Evolutionary conservation across 1,140 invertebrate species (phyloP).

Genomic region (Uloborus diversus): DNA sequence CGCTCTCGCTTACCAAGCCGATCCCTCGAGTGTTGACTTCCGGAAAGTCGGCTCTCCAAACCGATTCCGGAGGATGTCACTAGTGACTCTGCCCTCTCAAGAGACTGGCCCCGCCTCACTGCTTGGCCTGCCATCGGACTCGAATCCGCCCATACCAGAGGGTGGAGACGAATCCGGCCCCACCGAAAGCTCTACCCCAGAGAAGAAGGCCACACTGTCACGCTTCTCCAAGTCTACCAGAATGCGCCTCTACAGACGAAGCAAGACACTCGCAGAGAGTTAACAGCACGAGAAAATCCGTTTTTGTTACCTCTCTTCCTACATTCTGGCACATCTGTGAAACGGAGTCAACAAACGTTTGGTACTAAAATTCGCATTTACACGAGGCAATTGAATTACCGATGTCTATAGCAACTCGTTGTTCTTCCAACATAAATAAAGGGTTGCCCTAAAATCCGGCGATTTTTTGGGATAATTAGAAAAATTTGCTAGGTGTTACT

Average conservation of each 20-base stretch:
- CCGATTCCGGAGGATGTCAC: conserved; percentile 58
- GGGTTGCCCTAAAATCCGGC: too few relatives aligned
- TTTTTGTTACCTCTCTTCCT: too few relatives aligned
- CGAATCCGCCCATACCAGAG: conserved; percentile 37
- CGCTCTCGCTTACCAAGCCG: conserved; percentile 60
- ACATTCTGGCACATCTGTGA: too few relatives aligned
- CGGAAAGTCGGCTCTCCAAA: conserved; percentile 60
- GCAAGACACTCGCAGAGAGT: conserved; percentile 54
- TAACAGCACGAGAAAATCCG: conserved; percentile 19
- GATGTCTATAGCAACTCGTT: too few relatives aligned
- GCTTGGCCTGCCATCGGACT: conserved; percentile 38
- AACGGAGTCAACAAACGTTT: too few relatives aligned
- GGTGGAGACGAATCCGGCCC: not conserved
- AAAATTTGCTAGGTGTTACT: too few relatives aligned
- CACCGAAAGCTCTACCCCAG: conserved; percentile 22
- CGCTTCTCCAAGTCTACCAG: conserved; percentile 22
- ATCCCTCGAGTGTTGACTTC: conserved; percentile 59
- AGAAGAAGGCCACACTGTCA: conserved; percentile 12
- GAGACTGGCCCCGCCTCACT: conserved; percentile 41
- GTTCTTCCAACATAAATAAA: too few relatives aligned
- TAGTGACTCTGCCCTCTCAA: conserved; percentile 50
- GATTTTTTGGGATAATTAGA: too few relatives aligned
- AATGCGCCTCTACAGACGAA: conserved; percentile 32
- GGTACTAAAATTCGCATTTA: too few relatives aligned
- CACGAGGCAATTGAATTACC: too few relatives aligned